phyloP scores from a whole-genome alignment of 2,797 vertebrate species.

The Gallinago solitaria region DNA sequence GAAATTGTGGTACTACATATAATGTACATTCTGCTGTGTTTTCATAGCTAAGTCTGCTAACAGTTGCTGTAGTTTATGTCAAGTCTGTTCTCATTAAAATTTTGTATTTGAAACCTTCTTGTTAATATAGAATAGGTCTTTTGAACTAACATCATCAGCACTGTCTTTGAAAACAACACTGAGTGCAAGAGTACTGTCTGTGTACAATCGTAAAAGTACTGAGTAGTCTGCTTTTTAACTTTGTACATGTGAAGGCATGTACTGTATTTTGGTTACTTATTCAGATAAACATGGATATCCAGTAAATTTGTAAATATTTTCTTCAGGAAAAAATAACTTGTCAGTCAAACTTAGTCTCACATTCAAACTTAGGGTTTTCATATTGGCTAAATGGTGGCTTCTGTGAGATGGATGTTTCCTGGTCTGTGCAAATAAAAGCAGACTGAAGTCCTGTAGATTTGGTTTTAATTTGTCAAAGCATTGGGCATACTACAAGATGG shows the following conservation, averaged over 20 bases:
- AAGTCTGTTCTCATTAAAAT: background rate
- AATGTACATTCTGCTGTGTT: background rate
- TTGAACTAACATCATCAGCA: background rate
- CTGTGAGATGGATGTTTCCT: background rate
- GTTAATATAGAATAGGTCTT: background rate
- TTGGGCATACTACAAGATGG: background rate
- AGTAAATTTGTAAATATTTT: background rate
- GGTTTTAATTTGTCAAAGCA: background rate
- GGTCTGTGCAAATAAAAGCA: background rate
- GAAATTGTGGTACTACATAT: background rate
- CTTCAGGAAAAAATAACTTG: background rate
- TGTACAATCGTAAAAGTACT: background rate
- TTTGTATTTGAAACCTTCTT: background rate
- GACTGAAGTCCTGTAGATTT: background rate
- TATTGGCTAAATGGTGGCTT: background rate
- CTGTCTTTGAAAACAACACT: background rate
- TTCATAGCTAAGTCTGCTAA: background rate
- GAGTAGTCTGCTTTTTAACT: background rate
- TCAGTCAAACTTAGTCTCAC: background rate
- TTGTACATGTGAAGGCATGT: accelerated
- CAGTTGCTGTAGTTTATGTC: background rate
- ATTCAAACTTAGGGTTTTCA: background rate
- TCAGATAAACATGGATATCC: background rate
- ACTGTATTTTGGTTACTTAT: background rate
- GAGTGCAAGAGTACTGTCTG: background rate